Conservation (phyloP, 2,888 invertebrate genomes). For the Anagyrus pseudococci region DNA sequence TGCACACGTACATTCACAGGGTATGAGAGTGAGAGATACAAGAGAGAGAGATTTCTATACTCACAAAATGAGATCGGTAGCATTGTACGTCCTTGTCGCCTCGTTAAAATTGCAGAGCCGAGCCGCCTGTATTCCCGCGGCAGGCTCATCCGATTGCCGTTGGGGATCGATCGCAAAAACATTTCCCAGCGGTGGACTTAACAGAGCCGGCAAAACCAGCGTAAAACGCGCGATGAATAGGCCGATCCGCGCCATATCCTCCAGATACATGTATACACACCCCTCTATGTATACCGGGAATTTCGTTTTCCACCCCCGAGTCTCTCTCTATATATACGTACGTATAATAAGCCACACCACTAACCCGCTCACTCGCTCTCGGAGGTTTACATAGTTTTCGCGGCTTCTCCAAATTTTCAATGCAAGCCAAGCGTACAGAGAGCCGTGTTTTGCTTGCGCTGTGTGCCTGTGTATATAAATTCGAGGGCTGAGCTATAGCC, state of each 20-base stretch:
- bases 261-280: background rate
- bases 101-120: constrained; percentile 45
- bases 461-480: background rate
- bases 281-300: background rate
- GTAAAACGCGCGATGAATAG: constrained; percentile 14
- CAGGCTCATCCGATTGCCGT: background rate
- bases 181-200: background rate
- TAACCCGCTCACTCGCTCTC: constrained; percentile 11
- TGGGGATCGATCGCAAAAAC: constrained; percentile 14
- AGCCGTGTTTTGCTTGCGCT: constrained; percentile 6
- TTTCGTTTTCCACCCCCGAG: no score
- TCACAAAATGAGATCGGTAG: constrained; percentile 52
- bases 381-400: constrained; percentile 34
- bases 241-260: constrained; percentile 3
- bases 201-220: constrained; percentile 19
- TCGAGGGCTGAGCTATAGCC: no score
- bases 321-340: no score
- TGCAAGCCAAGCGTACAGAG: background rate
- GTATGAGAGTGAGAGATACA: no score
- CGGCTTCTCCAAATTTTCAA: constrained; percentile 19
- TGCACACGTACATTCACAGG: no score
- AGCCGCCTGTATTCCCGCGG: constrained; percentile 13
- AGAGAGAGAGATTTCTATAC: no score
- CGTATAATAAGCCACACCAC: no score
- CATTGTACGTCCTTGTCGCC: constrained; percentile 45